Evolutionary conservation across 2,888 invertebrate species (phyloP).

Genomic region (Andrena minutula): DNA sequence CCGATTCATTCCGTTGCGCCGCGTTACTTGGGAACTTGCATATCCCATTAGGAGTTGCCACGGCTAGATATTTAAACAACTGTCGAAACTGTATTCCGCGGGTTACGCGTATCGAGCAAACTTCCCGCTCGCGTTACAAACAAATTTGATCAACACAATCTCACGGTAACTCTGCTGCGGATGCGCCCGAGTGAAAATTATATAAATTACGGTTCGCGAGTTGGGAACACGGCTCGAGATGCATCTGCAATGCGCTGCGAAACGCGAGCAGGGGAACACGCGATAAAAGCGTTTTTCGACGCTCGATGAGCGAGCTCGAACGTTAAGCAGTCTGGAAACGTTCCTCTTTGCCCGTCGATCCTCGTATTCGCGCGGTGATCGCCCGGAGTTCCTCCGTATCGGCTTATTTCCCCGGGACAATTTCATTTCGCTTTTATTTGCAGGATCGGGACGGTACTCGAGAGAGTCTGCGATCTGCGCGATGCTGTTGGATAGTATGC

Average conservation of each 20-base stretch:
- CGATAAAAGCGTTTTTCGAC: background rate
- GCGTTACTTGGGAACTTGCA: background rate
- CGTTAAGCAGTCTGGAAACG: background rate
- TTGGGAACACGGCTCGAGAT: background rate
- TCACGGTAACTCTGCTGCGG: background rate
- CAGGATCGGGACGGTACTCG: constrained; percentile 85
- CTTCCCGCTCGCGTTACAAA: constrained; percentile 6
- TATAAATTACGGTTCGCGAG: background rate
- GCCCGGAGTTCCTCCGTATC: too few relatives aligned
- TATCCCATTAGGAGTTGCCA: constrained; percentile 16
- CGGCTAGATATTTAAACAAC: constrained; percentile 9
- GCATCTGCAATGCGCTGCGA: too few relatives aligned
- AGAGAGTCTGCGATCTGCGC: constrained; percentile 92
- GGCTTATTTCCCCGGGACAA: background rate
- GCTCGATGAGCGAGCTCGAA: background rate
- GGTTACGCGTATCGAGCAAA: constrained; percentile 9
- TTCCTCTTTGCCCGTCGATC: background rate
- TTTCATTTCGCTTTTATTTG: constrained; percentile 51
- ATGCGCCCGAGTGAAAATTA: background rate
- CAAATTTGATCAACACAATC: constrained; percentile 7
- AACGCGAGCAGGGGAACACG: background rate
- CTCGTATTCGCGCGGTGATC: background rate
- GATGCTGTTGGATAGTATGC: constrained; percentile 86
- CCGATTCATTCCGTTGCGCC: background rate
- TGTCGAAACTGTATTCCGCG: background rate